A percentile compares a stretch with the other conserved stretches of the same genome.
phyloP scores from a whole-genome alignment of 2,888 invertebrate species.

The Chydorus sphaericus region DNA sequence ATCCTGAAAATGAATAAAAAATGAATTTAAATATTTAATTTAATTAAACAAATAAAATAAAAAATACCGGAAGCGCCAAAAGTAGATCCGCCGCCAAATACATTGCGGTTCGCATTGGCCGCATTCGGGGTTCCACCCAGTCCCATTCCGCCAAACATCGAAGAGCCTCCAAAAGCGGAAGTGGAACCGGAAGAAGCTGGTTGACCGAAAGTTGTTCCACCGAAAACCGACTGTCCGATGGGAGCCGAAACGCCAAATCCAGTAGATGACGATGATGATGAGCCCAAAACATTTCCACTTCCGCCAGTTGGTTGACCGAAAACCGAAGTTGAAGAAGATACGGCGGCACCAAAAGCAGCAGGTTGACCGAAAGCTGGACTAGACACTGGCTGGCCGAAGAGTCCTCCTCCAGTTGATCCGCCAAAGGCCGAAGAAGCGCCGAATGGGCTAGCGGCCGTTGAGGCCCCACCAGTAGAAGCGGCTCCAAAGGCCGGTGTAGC shows the following conservation, averaged over 20 bases:
- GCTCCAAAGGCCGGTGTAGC: not conserved
- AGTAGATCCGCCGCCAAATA: conserved; percentile 16
- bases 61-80: conserved; percentile 3
- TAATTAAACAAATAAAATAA: not conserved
- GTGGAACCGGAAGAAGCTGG: conserved; percentile 5
- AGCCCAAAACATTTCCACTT: too few relatives aligned
- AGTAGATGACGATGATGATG: conserved; percentile 11
- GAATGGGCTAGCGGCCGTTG: not conserved
- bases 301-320: conserved; percentile 5
- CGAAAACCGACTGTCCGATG: conserved; percentile 14
- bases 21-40: not conserved
- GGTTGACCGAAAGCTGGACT: not conserved
- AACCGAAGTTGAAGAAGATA: not conserved
- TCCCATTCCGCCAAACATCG: conserved; percentile 9
- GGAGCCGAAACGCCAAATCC: not conserved
- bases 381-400: not conserved
- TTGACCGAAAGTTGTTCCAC: conserved; percentile 7
- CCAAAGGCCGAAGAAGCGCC: not conserved
- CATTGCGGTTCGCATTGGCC: conserved; percentile 15
- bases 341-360: not conserved
- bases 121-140: conserved; percentile 12
- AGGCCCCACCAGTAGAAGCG: too few relatives aligned
- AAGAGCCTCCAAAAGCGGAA: not conserved
- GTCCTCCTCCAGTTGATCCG: not conserved
- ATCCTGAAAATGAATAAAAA: not conserved